Conservation (phyloP, 1,140 invertebrate species). For the Drosophila lowei region DNA sequence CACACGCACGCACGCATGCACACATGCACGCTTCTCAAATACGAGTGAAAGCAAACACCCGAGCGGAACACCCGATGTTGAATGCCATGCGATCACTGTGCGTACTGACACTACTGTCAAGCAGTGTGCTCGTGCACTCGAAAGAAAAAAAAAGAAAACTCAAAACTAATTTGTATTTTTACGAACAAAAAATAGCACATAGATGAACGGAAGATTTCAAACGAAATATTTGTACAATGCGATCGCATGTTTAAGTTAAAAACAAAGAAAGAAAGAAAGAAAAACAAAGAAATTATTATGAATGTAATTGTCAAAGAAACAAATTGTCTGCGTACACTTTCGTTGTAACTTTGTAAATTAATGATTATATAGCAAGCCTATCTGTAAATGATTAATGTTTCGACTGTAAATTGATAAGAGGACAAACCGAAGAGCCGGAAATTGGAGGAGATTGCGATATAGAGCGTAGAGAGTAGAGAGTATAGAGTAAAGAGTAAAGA, state of each 20-base stretch:
- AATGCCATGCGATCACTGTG: not conserved
- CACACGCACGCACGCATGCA: not conserved
- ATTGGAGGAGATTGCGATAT: constrained; percentile 2
- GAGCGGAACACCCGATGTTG: not conserved
- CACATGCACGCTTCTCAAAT: too few relatives aligned
- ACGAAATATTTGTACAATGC: constrained; percentile 38
- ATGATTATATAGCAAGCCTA: constrained; percentile 52
- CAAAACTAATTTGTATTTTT: constrained; percentile 37
- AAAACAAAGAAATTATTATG: constrained; percentile 20
- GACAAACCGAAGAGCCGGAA: constrained; percentile 23
- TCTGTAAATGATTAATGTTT: constrained; percentile 73
- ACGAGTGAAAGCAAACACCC: not conserved
- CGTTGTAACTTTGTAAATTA: constrained; percentile 74
- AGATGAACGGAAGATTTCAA: constrained; percentile 28
- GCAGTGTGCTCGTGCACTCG: not conserved
- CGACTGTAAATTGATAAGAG: constrained; percentile 67
- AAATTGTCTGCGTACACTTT: constrained; percentile 56
- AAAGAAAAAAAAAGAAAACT: constrained; percentile 4
- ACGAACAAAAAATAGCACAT: constrained; percentile 36
- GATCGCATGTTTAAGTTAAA: constrained; percentile 40
- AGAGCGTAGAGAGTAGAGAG: constrained; percentile 13
- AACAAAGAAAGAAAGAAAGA: constrained; percentile 29
- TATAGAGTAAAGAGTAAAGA: not conserved
- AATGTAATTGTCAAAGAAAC: constrained; percentile 45
- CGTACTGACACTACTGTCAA: too few relatives aligned